Conservation (phyloP, 2,113 vertebrate species). For the Caracal caracal region DNA sequence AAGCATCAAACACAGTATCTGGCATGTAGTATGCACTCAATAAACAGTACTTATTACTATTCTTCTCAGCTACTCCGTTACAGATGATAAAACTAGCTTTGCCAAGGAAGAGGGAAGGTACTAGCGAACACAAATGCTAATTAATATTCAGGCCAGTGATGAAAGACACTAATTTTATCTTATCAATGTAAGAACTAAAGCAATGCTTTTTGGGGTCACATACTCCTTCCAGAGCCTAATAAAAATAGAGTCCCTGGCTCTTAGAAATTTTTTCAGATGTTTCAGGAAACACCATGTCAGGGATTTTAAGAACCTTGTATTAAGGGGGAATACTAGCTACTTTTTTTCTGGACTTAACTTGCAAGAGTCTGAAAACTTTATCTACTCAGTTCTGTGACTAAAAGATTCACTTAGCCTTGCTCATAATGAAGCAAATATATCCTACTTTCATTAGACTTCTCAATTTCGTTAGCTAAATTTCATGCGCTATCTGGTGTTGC, state of each 20-base stretch:
- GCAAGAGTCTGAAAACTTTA: constrained; percentile 4
- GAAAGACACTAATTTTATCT: background rate
- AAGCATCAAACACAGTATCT: background rate
- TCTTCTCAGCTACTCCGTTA: background rate
- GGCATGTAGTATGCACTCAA: background rate
- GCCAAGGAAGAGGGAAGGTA: background rate
- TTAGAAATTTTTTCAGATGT: background rate
- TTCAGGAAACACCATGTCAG: background rate
- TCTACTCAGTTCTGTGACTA: background rate
- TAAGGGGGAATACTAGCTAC: background rate
- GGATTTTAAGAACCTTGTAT: background rate
- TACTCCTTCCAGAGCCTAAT: background rate
- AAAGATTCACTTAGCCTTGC: background rate
- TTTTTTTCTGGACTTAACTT: background rate
- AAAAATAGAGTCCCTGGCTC: background rate
- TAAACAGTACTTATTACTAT: background rate
- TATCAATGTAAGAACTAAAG: background rate
- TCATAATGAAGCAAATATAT: background rate
- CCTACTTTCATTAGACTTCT: constrained; percentile 9
- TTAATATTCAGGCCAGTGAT: background rate
- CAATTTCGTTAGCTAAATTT: background rate
- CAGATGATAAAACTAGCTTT: background rate
- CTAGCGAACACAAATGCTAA: background rate
- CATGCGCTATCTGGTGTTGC: background rate
- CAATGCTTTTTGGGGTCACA: background rate